Evolutionary conservation across 2,797 vertebrate species (phyloP).

Genomic region (Anabacerthia variegaticeps): DNA sequence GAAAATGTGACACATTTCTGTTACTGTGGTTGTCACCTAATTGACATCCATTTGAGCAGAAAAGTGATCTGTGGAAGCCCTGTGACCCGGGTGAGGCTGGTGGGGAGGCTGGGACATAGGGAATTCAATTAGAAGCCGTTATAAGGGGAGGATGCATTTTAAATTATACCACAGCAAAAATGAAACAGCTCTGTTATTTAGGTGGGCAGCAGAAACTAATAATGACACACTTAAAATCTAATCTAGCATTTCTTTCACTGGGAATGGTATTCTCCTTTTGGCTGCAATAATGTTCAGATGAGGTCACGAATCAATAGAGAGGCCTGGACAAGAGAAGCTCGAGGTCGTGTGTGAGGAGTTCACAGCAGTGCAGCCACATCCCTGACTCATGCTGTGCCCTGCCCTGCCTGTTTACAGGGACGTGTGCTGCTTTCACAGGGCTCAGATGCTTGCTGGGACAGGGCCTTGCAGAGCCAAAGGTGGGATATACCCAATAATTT

Average conservation of each 20-base stretch:
- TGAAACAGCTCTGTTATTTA: neutral
- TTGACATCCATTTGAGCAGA: neutral
- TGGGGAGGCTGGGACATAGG: neutral
- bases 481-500: neutral
- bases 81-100: neutral
- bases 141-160: neutral
- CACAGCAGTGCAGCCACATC: rapidly evolving
- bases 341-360: neutral
- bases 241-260: neutral
- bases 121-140: neutral
- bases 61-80: neutral
- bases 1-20: neutral
- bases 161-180: neutral
- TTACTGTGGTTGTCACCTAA: neutral
- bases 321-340: neutral
- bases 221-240: neutral
- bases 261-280: neutral
- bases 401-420: neutral
- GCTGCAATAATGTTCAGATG: neutral
- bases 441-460: neutral
- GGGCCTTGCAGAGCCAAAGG: neutral
- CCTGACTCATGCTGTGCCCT: neutral
- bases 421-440: neutral
- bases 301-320: neutral
- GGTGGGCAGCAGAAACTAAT: neutral